Conservation (phyloP, 1,140 invertebrate genomes). For the Manduca sexta region DNA sequence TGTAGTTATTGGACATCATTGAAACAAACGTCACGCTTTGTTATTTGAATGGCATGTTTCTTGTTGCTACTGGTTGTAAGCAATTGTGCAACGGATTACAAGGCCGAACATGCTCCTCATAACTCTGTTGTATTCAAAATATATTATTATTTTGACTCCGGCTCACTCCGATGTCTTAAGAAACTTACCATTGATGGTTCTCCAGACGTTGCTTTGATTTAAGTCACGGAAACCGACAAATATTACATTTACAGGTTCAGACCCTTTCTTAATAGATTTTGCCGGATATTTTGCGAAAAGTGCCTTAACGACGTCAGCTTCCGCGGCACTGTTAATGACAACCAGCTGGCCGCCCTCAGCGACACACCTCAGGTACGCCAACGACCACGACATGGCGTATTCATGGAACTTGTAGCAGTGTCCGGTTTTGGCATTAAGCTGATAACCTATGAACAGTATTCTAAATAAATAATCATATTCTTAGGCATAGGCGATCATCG, state of each 20-base stretch:
- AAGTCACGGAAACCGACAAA: slow-evolving; percentile 42
- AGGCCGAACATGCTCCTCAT: too few relatives aligned
- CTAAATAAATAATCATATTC: too few relatives aligned
- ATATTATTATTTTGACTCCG: too few relatives aligned
- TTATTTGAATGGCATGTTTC: too few relatives aligned
- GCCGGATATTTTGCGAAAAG: slow-evolving; percentile 8
- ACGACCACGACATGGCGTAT: slow-evolving; percentile 16
- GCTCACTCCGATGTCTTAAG: background rate
- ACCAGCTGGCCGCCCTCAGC: slow-evolving; percentile 40
- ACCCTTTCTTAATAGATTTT: slow-evolving; percentile 23
- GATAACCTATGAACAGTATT: slow-evolving; percentile 27
- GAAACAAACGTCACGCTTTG: too few relatives aligned
- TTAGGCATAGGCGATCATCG: too few relatives aligned
- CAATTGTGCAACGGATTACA: too few relatives aligned
- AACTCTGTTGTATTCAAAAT: too few relatives aligned
- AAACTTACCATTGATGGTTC: slow-evolving; percentile 36
- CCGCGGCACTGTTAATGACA: slow-evolving; percentile 35
- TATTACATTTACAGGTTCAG: slow-evolving; percentile 30
- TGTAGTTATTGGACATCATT: too few relatives aligned
- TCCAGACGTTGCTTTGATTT: slow-evolving; percentile 30
- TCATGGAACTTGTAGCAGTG: slow-evolving; percentile 42
- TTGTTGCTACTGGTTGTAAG: too few relatives aligned
- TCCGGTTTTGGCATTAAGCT: slow-evolving; percentile 8
- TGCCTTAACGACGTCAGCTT: slow-evolving; percentile 16
- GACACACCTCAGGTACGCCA: slow-evolving; percentile 28